Conservation (phyloP, 2,797 vertebrate species). For the Eospalax fontanierii region DNA sequence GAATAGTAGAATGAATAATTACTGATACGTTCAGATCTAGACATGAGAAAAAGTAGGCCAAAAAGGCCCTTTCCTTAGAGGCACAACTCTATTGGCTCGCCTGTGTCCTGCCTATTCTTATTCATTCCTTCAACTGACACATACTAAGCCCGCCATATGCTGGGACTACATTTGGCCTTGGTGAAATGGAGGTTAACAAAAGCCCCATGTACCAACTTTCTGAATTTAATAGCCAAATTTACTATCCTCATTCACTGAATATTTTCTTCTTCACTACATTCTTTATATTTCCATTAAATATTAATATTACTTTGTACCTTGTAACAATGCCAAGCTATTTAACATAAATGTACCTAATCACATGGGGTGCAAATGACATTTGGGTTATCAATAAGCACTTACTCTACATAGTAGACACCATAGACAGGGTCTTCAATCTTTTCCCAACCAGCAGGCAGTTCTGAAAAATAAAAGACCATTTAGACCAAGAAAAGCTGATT, state of each 20-base stretch:
- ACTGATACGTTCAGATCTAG: background rate
- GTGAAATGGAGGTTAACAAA: background rate
- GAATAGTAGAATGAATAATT: constrained; percentile 51
- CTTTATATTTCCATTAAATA: constrained; percentile 50
- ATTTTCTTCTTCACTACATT: constrained; percentile 31
- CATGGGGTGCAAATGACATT: background rate
- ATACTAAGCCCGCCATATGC: background rate
- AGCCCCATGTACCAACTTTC: background rate
- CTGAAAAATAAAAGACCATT: constrained; percentile 89
- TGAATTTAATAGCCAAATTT: background rate
- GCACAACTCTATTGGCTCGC: background rate
- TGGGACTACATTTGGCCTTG: background rate
- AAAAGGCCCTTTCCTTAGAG: background rate
- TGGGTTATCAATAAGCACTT: constrained; percentile 89
- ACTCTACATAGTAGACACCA: constrained; percentile 99
- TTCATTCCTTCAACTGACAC: background rate
- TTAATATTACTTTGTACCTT: background rate
- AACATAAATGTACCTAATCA: background rate
- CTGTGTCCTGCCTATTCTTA: background rate
- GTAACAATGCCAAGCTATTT: background rate
- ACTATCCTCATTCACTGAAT: background rate
- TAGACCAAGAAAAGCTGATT: constrained; percentile 23
- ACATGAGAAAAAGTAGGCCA: background rate
- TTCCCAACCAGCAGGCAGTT: constrained; percentile 99
- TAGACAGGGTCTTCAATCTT: constrained; percentile 99